These are phyloP conservation scores for Notolabrus celidotus DNA, from an alignment of 2,797 vertebrate genomes.

Conservation along the genomic window DNA sequence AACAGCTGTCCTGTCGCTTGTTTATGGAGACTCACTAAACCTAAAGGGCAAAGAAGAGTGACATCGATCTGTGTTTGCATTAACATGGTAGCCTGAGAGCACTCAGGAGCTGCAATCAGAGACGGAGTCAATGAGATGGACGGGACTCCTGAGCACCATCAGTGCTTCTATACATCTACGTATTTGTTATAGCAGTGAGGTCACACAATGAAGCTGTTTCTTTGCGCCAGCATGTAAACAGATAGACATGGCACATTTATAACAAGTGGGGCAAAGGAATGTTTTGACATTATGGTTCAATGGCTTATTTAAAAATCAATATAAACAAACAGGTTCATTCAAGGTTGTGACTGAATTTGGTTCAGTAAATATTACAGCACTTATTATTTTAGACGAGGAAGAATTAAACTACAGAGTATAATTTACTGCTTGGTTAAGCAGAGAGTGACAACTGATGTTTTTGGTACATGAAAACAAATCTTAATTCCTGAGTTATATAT, in stretches of 20 bases:
- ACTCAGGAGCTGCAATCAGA: constrained; percentile 86
- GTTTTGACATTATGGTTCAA: constrained; percentile 1
- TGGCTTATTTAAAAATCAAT: constrained; percentile 36
- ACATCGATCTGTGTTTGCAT: constrained; percentile 86
- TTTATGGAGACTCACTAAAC: constrained; percentile 66
- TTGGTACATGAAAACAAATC: too few species aligned
- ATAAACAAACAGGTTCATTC: not conserved
- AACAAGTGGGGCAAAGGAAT: constrained; percentile 5
- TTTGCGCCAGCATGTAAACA: constrained; percentile 43
- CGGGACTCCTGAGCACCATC: constrained; percentile 49
- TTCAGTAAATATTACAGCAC: not conserved
- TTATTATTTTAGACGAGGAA: not conserved
- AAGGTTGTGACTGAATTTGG: not conserved
- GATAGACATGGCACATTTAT: constrained; percentile 9
- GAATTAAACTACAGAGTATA: too few species aligned
- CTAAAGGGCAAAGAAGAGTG: constrained; percentile 72
- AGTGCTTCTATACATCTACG: constrained; percentile 46
- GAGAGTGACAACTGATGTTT: too few species aligned
- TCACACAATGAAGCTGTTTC: constrained; percentile 39
- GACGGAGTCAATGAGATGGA: constrained; percentile 74
- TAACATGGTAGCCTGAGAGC: constrained; percentile 82
- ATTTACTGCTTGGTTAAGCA: too few species aligned
- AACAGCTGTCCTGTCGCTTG: constrained; percentile 60
- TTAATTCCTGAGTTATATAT: too few species aligned
- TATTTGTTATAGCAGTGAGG: constrained; percentile 40